Evolutionary conservation across 2,113 vertebrate genomes (phyloP).

Genomic region (Microcebus lehilahytsara): DNA sequence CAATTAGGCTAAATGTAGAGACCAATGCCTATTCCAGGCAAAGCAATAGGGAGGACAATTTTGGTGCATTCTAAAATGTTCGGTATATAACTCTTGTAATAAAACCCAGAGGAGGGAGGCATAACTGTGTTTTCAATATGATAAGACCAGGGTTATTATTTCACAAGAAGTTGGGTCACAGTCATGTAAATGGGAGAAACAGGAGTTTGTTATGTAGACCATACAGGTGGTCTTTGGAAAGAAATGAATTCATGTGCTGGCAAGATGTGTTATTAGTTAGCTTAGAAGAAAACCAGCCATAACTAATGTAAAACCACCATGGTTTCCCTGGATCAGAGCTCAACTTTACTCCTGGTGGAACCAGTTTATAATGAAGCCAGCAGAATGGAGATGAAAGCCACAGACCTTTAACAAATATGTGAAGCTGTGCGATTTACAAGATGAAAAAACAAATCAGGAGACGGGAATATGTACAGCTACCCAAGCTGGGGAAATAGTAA

Average conservation of each 20-base stretch:
- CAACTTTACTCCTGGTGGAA: not conserved
- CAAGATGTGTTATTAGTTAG: not conserved
- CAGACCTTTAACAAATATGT: not conserved
- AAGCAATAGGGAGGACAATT: not conserved
- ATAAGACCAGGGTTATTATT: not conserved
- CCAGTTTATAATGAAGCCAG: not conserved
- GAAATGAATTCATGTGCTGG: not conserved
- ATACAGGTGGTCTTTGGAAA: slow-evolving; percentile 15
- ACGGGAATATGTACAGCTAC: not conserved
- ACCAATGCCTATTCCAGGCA: not conserved
- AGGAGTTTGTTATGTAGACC: not conserved
- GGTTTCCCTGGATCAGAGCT: not conserved
- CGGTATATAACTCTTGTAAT: not conserved
- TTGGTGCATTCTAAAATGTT: slow-evolving; percentile 1
- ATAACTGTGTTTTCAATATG: not conserved
- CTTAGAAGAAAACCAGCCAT: slow-evolving; percentile 18
- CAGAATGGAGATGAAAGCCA: slow-evolving; percentile 12
- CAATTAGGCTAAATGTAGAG: not conserved
- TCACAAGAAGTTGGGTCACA: not conserved
- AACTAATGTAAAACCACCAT: not conserved
- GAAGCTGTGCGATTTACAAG: not conserved
- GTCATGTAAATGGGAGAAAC: not conserved
- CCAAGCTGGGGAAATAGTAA: not conserved
- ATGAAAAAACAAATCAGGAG: not conserved
- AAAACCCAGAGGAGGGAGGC: not conserved